Conservation (phyloP, 2,797 vertebrate genomes). For the Urophycis tenuis region DNA sequence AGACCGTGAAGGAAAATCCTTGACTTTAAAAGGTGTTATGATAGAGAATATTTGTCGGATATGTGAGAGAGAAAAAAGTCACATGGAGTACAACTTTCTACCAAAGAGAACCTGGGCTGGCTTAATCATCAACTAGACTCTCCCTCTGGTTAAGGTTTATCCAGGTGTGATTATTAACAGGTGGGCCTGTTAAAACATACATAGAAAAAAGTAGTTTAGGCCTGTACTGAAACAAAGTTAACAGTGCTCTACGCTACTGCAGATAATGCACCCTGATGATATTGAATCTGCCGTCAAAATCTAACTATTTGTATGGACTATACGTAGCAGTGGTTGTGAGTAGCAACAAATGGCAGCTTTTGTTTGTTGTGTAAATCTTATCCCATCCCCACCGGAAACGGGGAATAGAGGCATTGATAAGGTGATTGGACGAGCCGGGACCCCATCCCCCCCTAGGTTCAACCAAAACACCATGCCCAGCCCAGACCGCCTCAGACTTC, state of each 20-base stretch:
- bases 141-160: constrained; percentile 31
- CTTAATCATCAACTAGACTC: constrained; percentile 54
- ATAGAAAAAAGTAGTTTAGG: not conserved
- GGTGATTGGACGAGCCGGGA: not conserved
- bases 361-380: constrained; percentile 50
- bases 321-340: constrained; percentile 40
- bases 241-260: not conserved
- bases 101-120: not conserved
- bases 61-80: not conserved
- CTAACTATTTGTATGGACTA: not conserved
- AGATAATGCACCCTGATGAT: not conserved
- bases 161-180: constrained; percentile 53
- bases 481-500: constrained; percentile 15
- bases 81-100: not conserved
- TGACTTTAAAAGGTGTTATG: not conserved
- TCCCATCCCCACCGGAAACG: not conserved
- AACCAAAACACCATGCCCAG: constrained; percentile 43
- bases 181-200: not conserved
- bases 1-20: not conserved
- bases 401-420: not conserved
- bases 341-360: constrained; percentile 48
- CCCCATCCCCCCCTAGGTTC: not conserved
- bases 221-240: not conserved
- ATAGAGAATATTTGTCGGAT: not conserved
- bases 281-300: too few relatives aligned